Base-by-base conservation (phyloP, 2,113 vertebrate species). In the Toxotes chatareus region DNA sequence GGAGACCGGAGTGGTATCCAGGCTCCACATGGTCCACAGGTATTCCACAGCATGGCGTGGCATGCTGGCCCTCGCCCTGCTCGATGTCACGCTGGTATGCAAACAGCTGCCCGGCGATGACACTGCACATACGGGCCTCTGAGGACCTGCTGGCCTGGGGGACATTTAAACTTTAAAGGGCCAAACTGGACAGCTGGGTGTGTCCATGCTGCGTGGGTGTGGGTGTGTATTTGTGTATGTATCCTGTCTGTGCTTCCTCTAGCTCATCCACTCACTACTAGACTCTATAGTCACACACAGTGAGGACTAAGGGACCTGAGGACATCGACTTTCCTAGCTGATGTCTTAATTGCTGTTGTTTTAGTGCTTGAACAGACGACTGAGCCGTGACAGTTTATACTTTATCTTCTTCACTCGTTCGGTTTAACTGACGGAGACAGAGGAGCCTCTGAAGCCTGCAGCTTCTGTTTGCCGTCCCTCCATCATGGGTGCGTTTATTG, bases 401-500 rank as follows among this genome's bases (percentile, higher is more conserved):
- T n/a, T 16, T 4, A 23, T 44, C 62, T 49, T 46, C 11, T 46
- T 46, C 44, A 46, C 3, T 7, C 44, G 44, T 4, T 16, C 38
- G 3, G 44, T 19, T 49, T 6, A 4, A 19, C 17, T 53, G 53
- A 44, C 21, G 12, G 38, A 76, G 51, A 49, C 40, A 19, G n/a
- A 73, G 55, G 68, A 71, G 1, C 53, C n/a, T 72, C 61, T 42
- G 11, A 27, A 23, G 19, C 47, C 49, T 1, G 7, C 0, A 32
- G 61, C 23, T 2, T 40, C 46, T 11, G 21, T 71, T 16, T 4
- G 27, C 36, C 23, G 16, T 64, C 12, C 11, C 31, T 73, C 38
- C 69, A 79, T 23, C 83, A 99, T 99, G 98, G 98, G 98, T 7
- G 96, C 97, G 0, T 94, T 97, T 19, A 94, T 97, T 46, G 97